A percentile compares a stretch with the other conserved stretches of the same genome.
These are phyloP conservation scores for Anas capensis DNA, from an alignment of 2,797 vertebrate genomes.

Conservation along the genomic window DNA sequence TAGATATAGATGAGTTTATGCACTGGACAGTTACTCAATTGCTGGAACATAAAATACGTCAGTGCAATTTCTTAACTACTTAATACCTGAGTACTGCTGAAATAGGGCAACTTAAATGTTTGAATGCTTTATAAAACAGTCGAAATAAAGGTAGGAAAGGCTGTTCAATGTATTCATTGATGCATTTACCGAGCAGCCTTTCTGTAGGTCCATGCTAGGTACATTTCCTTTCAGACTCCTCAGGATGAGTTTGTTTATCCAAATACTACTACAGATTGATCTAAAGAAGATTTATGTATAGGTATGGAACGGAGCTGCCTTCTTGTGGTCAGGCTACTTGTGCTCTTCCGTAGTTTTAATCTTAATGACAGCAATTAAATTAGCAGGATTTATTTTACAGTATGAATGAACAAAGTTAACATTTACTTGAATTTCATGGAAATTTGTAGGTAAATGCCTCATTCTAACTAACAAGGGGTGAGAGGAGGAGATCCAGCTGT, in stretches of 20 bases:
- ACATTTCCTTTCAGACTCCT: neutral
- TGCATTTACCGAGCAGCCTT: neutral
- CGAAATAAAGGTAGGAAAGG: neutral
- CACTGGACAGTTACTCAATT: rapidly evolving
- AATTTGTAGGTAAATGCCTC: neutral
- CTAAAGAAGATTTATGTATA: neutral
- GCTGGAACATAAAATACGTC: rapidly evolving
- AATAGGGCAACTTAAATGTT: neutral
- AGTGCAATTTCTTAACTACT: neutral
- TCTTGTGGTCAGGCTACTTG: neutral
- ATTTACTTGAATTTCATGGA: neutral
- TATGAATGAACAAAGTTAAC: neutral
- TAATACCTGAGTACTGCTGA: neutral
- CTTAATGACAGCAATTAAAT: neutral
- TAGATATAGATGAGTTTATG: neutral
- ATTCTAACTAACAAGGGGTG: rapidly evolving
- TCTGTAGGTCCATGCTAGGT: neutral
- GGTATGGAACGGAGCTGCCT: neutral
- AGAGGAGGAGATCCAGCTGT: neutral
- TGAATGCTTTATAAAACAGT: neutral
- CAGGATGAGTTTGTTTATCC: neutral
- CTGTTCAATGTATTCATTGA: neutral
- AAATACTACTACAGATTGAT: neutral
- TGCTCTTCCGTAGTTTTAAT: neutral
- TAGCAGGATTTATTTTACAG: neutral